Evolutionary conservation across 2,888 invertebrate species (phyloP).

Genomic region (Sympetrum striolatum): DNA sequence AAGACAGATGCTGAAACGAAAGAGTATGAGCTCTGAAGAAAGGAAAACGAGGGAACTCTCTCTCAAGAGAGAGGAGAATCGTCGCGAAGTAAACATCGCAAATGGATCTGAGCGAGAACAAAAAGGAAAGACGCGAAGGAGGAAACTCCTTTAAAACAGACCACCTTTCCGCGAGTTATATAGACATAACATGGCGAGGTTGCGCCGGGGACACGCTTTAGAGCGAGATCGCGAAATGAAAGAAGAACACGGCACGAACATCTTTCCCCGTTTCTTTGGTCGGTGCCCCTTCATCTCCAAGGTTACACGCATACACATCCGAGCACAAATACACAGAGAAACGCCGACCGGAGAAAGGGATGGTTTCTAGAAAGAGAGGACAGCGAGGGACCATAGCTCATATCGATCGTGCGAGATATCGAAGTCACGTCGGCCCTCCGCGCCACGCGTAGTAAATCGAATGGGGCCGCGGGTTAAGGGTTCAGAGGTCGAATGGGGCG

Average conservation of each 20-base stretch:
- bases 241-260: neutral
- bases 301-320: neutral
- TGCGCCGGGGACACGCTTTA: neutral
- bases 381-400: neutral
- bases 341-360: neutral
- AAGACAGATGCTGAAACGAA: too few relatives aligned
- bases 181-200: neutral
- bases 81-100: too few relatives aligned
- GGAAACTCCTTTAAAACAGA: neutral
- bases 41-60: too few relatives aligned
- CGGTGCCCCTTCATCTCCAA: neutral
- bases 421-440: neutral
- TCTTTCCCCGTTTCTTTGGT: neutral
- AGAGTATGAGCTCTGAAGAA: too few relatives aligned
- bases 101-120: neutral
- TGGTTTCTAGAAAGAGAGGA: neutral
- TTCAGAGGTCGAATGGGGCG: neutral
- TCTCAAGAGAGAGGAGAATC: too few relatives aligned
- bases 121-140: neutral
- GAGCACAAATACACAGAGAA: neutral
- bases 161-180: neutral
- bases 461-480: neutral
- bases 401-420: constrained; percentile 22
- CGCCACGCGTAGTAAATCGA: too few relatives aligned
- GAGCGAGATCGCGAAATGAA: neutral